Evolutionary conservation across 2,113 vertebrate species (phyloP).

Genomic region (Hippocampus mohnikei): DNA sequence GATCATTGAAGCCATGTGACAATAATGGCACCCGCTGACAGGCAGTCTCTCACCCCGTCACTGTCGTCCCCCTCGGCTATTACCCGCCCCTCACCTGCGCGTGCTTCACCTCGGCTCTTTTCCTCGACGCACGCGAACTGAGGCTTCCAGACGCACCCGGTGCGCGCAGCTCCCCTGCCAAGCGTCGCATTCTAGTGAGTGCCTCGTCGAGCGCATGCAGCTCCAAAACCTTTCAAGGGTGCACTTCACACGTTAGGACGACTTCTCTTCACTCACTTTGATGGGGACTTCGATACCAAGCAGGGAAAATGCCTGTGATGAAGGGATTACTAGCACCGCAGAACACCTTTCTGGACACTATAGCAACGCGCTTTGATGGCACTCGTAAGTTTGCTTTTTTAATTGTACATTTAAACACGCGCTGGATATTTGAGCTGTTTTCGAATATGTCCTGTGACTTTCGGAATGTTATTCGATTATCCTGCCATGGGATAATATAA

Average conservation of each 20-base stretch:
- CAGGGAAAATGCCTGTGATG: conserved; percentile 98
- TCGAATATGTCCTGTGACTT: not conserved
- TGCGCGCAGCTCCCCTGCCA: conserved; percentile 39
- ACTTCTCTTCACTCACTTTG: conserved; percentile 76
- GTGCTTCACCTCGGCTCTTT: conserved; percentile 31
- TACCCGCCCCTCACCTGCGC: conserved; percentile 69
- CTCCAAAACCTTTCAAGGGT: conserved; percentile 38
- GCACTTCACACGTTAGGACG: conserved; percentile 41
- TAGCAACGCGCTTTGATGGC: conserved; percentile 96
- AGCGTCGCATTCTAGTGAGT: conserved; percentile 49
- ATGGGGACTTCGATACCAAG: conserved; percentile 86
- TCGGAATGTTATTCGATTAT: not conserved
- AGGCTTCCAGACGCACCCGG: conserved; percentile 21
- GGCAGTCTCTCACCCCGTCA: conserved; percentile 25
- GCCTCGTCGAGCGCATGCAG: conserved; percentile 25
- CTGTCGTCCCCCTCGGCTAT: conserved; percentile 24
- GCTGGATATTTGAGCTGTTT: not conserved
- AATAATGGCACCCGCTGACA: conserved; percentile 56
- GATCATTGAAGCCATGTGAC: conserved; percentile 30
- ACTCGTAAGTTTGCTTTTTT: conserved; percentile 85
- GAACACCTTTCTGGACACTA: conserved; percentile 98
- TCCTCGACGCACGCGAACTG: conserved; percentile 38
- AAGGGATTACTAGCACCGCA: conserved; percentile 97
- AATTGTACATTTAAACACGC: not conserved
- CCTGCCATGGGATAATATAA: not conserved